phyloP scores from a whole-genome alignment of 2,888 invertebrate species.

The Drepanosiphum platanoidis region DNA sequence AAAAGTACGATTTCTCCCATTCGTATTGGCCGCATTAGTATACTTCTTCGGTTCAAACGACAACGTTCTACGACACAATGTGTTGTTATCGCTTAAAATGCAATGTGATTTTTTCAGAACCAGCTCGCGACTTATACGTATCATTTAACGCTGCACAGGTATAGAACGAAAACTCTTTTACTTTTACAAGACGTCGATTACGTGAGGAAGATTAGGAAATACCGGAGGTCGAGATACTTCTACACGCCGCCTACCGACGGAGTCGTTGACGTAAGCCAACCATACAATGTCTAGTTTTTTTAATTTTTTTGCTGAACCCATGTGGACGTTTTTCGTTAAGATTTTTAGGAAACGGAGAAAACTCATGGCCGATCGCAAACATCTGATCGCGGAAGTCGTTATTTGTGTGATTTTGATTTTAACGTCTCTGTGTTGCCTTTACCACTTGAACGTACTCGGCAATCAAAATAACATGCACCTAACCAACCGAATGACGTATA shows the following conservation, averaged over 20 bases:
- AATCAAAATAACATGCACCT: not conserved
- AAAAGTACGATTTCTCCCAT: not conserved
- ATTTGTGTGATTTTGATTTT: slow-evolving; percentile 17
- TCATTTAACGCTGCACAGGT: not conserved
- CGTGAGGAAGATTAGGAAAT: not conserved
- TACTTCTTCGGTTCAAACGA: too few species aligned
- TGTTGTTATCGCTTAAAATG: not conserved
- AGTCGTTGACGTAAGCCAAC: slow-evolving; percentile 7
- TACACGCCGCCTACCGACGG: not conserved
- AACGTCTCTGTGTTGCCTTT: slow-evolving; percentile 13
- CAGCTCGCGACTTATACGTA: not conserved
- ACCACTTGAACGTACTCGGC: not conserved
- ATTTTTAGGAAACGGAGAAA: not conserved
- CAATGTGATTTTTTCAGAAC: not conserved
- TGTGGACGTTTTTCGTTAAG: not conserved
- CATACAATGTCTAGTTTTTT: too few species aligned
- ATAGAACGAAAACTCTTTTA: slow-evolving; percentile 1
- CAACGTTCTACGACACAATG: not conserved
- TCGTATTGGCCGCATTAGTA: not conserved
- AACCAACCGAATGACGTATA: not conserved
- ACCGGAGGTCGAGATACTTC: not conserved
- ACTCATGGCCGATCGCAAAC: not conserved
- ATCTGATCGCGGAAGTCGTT: not conserved
- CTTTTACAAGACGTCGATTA: slow-evolving; percentile 35
- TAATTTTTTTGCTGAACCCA: too few species aligned